Conservation (phyloP, 2,888 invertebrate species). For the Xestoiulus laeticollis region DNA sequence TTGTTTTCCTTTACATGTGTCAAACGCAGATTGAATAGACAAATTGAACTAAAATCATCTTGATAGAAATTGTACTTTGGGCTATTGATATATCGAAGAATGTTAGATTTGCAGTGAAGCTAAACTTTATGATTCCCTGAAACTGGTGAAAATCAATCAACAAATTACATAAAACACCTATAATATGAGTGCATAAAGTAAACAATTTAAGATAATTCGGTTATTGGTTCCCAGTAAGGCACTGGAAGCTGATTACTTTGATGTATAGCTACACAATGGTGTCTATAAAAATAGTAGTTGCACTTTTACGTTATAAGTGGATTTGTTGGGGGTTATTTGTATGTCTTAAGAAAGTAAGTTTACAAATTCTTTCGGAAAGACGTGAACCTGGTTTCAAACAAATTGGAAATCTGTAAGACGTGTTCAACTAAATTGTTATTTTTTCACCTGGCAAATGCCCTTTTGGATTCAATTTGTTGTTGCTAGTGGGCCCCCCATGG, state of each 20-base stretch:
- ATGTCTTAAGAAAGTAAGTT: not conserved
- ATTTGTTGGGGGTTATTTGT: not conserved
- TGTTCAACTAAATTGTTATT: slow-evolving; percentile 22
- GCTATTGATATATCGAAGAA: too few species aligned
- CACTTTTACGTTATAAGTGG: not conserved
- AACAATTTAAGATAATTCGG: not conserved
- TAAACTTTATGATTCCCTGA: too few species aligned
- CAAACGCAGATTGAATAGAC: not conserved
- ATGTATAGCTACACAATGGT: not conserved
- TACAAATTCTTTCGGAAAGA: slow-evolving; percentile 1
- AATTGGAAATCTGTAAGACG: not conserved
- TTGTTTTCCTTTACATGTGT: not conserved
- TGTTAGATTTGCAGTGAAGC: too few species aligned
- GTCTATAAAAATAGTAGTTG: not conserved
- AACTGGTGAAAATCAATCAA: too few species aligned
- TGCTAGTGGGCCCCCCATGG: slow-evolving; percentile 23
- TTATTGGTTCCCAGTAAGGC: not conserved
- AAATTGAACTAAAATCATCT: too few species aligned
- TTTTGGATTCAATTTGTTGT: slow-evolving; percentile 3
- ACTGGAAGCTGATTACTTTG: not conserved
- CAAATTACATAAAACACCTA: too few species aligned
- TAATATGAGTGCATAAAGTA: too few species aligned
- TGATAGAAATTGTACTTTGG: too few species aligned
- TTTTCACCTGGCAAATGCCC: not conserved
- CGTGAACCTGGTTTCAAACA: not conserved